Evolutionary conservation across 2,888 invertebrate genomes (phyloP), one percentile per base, ranked within the genome.

Genomic region (Zhuqinia jingwanae): DNA sequence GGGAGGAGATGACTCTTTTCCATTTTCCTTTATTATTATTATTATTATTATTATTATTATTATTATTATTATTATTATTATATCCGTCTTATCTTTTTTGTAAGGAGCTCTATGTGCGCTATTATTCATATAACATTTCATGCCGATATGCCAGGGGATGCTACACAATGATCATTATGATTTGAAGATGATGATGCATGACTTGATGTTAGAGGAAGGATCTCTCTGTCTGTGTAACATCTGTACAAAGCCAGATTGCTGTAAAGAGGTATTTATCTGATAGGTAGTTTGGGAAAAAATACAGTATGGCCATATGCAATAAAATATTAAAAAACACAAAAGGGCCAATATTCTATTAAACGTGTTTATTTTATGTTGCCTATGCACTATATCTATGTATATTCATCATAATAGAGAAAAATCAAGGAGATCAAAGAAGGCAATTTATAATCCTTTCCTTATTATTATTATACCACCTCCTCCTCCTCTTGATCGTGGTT

Each of bases 361-460:
- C 42, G 8, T 65, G 65, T 65, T 65, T 17, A 20, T 42, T 65
- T 65, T 36, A 1, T 65, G n/a, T 65, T 65, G 65, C 65, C 36
- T 65, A 42, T 30, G 65, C 42, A 15, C n/a, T 42, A 10, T 30
- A 65, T 36, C 8, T 42, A 20, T 17, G 36, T 30, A 65, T 17
- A 25, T 17, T 17, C n/a, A n/a, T n/a, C n/a, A 63, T 13, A 75
- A 50, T 53, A 56, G 11, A 75, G 8, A 47, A 42, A 75, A 30
- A 50, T 17, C 30, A 73, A 73, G 50, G 47, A 25, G 56, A 56
- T 76, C 22, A 15, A 56, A 53, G 25, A 36, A 36, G 30, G 76
- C 58, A 76, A 77, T 65, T 42, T 65, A 77, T 25, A 77, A 45
- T 22, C 60, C 60, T 45, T 63, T 77, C 47, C 60, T 77, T 70